Conservation (phyloP, 2,113 vertebrate genomes). For the Thermophis baileyi region DNA sequence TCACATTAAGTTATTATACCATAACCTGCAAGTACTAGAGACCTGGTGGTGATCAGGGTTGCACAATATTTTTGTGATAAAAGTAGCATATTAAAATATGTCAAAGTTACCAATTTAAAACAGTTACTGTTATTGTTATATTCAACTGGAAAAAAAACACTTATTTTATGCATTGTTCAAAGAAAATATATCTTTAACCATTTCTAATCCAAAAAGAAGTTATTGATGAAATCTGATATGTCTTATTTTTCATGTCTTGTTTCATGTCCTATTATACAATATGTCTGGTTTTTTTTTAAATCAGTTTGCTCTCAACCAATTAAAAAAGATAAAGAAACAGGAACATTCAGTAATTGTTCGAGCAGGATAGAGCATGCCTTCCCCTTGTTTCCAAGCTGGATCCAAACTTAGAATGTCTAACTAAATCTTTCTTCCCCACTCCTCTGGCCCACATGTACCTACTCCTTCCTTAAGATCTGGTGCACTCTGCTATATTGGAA, state of each 20-base stretch:
- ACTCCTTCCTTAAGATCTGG: neutral
- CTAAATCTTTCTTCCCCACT: neutral
- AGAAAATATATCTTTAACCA: neutral
- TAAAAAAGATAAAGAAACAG: constrained; percentile 19
- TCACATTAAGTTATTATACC: neutral
- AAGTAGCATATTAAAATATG: neutral
- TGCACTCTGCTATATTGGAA: neutral
- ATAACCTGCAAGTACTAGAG: neutral
- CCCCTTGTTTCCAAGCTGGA: neutral
- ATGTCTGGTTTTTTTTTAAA: neutral
- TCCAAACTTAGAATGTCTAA: neutral
- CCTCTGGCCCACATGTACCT: neutral
- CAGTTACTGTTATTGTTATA: neutral
- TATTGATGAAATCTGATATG: neutral
- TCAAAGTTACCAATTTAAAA: neutral
- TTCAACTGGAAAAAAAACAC: neutral
- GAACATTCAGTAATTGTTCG: neutral
- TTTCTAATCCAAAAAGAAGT: neutral
- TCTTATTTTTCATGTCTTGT: neutral
- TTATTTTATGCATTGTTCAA: neutral
- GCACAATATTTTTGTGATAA: neutral
- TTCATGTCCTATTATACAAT: neutral
- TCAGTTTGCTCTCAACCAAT: neutral
- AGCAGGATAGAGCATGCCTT: too few relatives aligned
- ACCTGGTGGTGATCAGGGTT: neutral